A percentile compares a stretch with the other conserved stretches of the same genome.
These are phyloP conservation scores for Lycocorax pyrrhopterus DNA, from an alignment of 2,113 vertebrate genomes.

Conservation along the genomic window DNA sequence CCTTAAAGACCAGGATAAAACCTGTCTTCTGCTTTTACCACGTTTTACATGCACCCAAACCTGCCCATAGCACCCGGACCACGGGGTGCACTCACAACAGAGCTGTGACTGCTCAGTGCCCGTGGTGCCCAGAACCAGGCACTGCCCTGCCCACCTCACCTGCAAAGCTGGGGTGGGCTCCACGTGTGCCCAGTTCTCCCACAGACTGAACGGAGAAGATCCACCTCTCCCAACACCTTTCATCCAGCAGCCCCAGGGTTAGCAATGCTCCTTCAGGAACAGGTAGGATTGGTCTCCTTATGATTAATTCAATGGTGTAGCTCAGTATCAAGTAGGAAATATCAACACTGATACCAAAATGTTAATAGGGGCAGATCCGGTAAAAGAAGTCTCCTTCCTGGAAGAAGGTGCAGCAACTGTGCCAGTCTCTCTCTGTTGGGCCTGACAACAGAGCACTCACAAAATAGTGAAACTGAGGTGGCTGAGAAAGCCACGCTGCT, in stretches of 20 bases:
- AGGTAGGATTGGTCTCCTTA: neutral
- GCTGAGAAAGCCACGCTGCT: neutral
- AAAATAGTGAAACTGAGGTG: neutral
- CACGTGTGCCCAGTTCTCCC: fast-evolving
- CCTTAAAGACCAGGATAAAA: neutral
- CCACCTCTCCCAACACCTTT: neutral
- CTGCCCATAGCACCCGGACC: neutral
- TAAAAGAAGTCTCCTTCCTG: neutral
- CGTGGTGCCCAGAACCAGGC: neutral
- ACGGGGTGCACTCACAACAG: neutral
- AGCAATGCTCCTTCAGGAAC: fast-evolving
- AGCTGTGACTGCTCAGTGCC: neutral
- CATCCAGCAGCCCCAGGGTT: neutral
- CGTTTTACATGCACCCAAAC: neutral
- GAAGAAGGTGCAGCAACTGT: neutral
- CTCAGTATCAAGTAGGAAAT: neutral
- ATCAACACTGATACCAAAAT: neutral
- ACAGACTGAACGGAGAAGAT: neutral
- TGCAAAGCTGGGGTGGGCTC: neutral
- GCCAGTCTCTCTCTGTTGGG: neutral
- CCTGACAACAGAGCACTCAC: fast-evolving
- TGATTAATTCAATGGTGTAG: neutral
- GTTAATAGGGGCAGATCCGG: neutral
- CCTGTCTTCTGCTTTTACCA: neutral
- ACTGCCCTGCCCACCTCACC: neutral